Evolutionary conservation across 2,888 invertebrate genomes (phyloP), one percentile per base, ranked within the genome.

Genomic region (Caenorhabditis sulstoni): DNA sequence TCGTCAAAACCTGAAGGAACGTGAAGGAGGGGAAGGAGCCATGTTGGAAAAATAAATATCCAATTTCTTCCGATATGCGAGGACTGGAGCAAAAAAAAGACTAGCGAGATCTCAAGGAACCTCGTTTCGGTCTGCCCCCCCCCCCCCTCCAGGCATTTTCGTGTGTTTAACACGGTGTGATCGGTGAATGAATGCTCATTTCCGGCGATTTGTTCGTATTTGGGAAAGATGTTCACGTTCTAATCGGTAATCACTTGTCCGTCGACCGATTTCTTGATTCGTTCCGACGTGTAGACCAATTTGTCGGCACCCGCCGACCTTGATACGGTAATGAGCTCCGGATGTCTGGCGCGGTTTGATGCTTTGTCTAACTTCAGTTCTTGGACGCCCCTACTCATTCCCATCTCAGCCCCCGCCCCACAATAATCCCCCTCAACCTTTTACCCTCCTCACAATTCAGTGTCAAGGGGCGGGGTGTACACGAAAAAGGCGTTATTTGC

Each of bases 171-270:
- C 29, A 29, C 29, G 29, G 7, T 29, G 3, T 29, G 4, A 7
- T 3, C 29, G 29, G 29, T 29, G 29, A 29, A 29, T 59, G 49
- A 29, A 47, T 49, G 35, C 44, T 55, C 57, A 67, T 57, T 49
- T 67, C 57, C 57, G 41, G 39, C 55, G 57, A 55, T 20, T 57
- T 66, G 55, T 50, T 52, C 49, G 44, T 18, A 41, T 44, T 35
- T 39, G 29, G 29, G 29, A 29, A 29, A 29, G 29, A 5, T 9
- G 18, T 29, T 29, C 29, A 29, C 29, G 35, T 18, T 22, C 52
- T 61, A 68, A 68, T 68, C 68, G 68, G 59, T 68, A 68, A 68
- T 68, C 35, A 68, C 59, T 41, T 59, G 59, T 68, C 68, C 59
- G 14, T 11, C 39, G 16, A 35, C 50, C n/a, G 12, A 55, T 49